Evolutionary conservation across 2,113 vertebrate genomes (phyloP), one percentile per base, ranked within the genome.

Genomic region (Cranoglanis bouderius): DNA sequence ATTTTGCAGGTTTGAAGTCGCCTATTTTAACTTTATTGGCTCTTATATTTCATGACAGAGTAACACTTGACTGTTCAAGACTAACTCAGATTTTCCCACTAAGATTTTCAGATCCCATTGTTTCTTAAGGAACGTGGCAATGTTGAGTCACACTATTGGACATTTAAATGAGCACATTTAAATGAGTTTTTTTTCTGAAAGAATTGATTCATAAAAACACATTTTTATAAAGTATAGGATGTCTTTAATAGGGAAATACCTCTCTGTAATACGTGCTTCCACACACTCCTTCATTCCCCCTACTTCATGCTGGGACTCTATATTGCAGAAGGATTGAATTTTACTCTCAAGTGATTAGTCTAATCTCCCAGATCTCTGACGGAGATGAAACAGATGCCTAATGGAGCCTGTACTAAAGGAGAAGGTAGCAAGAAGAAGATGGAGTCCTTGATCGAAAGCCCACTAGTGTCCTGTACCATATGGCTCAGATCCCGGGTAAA

Each of bases 261-360:
- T 82, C 8, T 82, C 78, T 82, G 16, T 57, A 53, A 32, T 82
- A 40, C 40, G 13, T 29, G 19, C 21, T 83, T 83, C 55, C 51
- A 21, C 70, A 77, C 40, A 8, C 43, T 40, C 29, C 10, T 67
- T 74, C 65, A 53, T 35, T 81, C 61, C 18, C 8, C 51, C 3
- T 55, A 87, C 7, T n/a, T 24, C 82, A 74, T 82, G 12, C 82
- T 46, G 88, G 53, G 87, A 85, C 70, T 89, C 88, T 93, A 89
- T 94, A 92, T 93, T 90, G 74, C 5, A 84, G 88, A 87, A 89
- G 65, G 70, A 91, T 92, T 92, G 91, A 92, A 88, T 91, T 93
- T 93, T 93, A 88, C 91, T 94, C 92, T 84, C 88, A 72, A 91
- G 77, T 92, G 72, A 92, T 93, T 93, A 89, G 89, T 74, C 74